These are phyloP conservation scores for Bellardia bayeri DNA, from an alignment of 2,888 invertebrate genomes.

Conservation along the genomic window DNA sequence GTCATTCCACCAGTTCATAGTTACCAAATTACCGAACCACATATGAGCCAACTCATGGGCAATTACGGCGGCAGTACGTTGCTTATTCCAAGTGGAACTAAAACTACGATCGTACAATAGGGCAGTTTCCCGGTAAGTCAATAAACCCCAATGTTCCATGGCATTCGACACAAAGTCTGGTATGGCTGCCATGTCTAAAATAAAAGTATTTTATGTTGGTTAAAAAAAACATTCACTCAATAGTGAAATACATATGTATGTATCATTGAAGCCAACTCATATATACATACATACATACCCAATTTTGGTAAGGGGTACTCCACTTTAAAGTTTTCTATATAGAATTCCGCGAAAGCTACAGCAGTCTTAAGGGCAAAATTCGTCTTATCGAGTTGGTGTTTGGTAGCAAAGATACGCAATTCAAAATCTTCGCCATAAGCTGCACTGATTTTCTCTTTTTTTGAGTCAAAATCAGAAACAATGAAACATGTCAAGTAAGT, in stretches of 20 bases:
- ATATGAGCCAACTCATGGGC: constrained; percentile 97
- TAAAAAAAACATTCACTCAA: constrained; percentile 44
- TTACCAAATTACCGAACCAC: constrained; percentile 96
- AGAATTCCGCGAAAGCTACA: constrained; percentile 90
- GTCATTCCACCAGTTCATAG: constrained; percentile 97
- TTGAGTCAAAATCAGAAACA: constrained; percentile 91
- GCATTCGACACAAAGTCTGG: constrained; percentile 87
- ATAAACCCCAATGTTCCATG: constrained; percentile 98
- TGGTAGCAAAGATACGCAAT: constrained; percentile 90
- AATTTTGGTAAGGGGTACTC: constrained; percentile 95
- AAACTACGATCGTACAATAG: constrained; percentile 90
- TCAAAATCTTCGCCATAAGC: constrained; percentile 86
- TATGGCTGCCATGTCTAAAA: constrained; percentile 82
- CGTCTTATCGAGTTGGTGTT: constrained; percentile 90
- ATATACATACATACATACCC: constrained; percentile 88
- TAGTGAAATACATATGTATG: no score
- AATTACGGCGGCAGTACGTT: constrained; percentile 91
- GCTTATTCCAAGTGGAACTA: constrained; percentile 91
- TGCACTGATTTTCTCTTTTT: constrained; percentile 85
- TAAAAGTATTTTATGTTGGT: not conserved
- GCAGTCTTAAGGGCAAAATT: constrained; percentile 90
- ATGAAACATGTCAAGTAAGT: constrained; percentile 96
- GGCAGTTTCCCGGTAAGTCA: constrained; percentile 94
- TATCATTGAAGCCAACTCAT: no score
- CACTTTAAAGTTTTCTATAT: constrained; percentile 92